Percentiles rank a stretch among this genome's conserved stretches.
phyloP scores from a whole-genome alignment of 2,113 vertebrate genomes.

The Seriola quinqueradiata region DNA sequence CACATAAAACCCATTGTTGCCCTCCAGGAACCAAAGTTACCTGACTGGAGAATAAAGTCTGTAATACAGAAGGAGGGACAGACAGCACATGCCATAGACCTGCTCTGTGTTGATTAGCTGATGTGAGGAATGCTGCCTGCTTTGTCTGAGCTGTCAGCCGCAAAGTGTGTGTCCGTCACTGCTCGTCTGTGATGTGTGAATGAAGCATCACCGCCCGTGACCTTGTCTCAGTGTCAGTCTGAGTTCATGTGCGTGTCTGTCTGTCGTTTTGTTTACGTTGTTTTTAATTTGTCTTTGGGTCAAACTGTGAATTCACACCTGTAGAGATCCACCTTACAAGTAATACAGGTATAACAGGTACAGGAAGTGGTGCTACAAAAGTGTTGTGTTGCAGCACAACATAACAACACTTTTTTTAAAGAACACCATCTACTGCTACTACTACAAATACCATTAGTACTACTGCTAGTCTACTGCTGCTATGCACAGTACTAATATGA shows the following conservation, averaged over 20 bases:
- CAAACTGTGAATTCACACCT: constrained; percentile 1
- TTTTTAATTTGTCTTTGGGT: background rate
- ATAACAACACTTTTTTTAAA: background rate
- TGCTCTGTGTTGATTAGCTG: constrained; percentile 34
- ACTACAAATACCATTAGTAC: background rate
- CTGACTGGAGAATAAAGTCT: constrained; percentile 16
- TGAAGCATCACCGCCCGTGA: constrained; percentile 7
- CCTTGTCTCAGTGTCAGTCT: constrained; percentile 38
- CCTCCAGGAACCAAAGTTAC: constrained; percentile 13
- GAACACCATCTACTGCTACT: background rate
- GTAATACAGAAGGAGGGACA: constrained; percentile 19
- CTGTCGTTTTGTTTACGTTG: background rate
- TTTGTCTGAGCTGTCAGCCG: constrained; percentile 69
- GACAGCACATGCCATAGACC: background rate
- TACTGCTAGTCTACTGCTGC: too few relatives aligned
- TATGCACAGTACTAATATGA: too few relatives aligned
- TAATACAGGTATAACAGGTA: constrained; percentile 18
- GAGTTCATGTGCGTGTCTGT: constrained; percentile 40
- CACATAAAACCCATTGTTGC: background rate
- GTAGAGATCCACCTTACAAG: background rate
- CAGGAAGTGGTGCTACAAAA: background rate
- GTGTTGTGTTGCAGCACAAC: background rate
- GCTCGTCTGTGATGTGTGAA: constrained; percentile 48
- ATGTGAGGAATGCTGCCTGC: constrained; percentile 54
- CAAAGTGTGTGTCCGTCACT: constrained; percentile 62